Evolutionary conservation across 2,113 vertebrate genomes (phyloP).

Genomic region (Thalassoma bifasciatum): DNA sequence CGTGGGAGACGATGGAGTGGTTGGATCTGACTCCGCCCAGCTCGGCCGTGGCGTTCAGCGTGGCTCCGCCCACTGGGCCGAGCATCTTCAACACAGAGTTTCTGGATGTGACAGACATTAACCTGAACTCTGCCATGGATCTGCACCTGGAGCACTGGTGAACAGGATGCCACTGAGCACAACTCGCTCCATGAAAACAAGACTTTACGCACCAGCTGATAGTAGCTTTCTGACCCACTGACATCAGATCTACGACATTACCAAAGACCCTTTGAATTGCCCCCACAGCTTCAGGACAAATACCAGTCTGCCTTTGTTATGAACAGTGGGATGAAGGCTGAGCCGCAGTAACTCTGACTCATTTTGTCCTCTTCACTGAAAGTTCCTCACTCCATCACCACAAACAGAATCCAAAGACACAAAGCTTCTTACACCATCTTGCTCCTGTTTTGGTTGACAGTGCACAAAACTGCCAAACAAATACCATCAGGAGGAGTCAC

Average conservation of each 20-base stretch:
- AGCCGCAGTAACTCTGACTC: background rate
- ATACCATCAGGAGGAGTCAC: slow-evolving; percentile 14
- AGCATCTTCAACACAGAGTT: slow-evolving; percentile 98
- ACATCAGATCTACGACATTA: slow-evolving; percentile 9
- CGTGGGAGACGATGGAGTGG: slow-evolving; percentile 99
- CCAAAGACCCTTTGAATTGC: slow-evolving; percentile 45
- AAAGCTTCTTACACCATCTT: slow-evolving; percentile 39
- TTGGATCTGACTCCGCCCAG: slow-evolving; percentile 94
- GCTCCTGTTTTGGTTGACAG: slow-evolving; percentile 42
- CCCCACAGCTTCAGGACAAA: slow-evolving; percentile 11
- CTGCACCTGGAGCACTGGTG: slow-evolving; percentile 97
- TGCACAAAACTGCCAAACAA: slow-evolving; percentile 45
- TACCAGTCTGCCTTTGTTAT: slow-evolving; percentile 6
- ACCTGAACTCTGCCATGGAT: slow-evolving; percentile 95
- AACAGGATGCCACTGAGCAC: slow-evolving; percentile 37
- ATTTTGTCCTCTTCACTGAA: slow-evolving; percentile 11
- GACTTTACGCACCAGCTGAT: slow-evolving; percentile 10
- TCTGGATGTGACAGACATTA: slow-evolving; percentile 95
- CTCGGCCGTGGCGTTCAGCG: slow-evolving; percentile 87
- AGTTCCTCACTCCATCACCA: slow-evolving; percentile 1
- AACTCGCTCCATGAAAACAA: slow-evolving; percentile 11
- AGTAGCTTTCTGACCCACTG: background rate
- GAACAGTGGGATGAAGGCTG: slow-evolving; percentile 5
- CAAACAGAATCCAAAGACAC: slow-evolving; percentile 29
- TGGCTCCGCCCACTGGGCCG: slow-evolving; percentile 84